phyloP scores from a whole-genome alignment of 2,888 invertebrate genomes.

The Rhingia rostrata region DNA sequence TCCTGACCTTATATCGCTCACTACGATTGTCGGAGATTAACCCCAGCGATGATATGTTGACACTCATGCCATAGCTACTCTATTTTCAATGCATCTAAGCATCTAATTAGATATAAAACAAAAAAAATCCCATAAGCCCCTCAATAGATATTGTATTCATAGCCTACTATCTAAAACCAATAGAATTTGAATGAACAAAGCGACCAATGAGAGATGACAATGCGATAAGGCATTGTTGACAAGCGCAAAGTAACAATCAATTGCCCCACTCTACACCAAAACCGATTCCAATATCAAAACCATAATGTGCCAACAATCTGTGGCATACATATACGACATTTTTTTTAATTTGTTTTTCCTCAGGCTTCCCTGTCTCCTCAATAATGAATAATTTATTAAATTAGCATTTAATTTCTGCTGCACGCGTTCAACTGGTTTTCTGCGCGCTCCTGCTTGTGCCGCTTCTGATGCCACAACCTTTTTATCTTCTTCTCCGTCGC shows the following conservation, averaged over 20 bases:
- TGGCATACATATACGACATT: conserved; percentile 37
- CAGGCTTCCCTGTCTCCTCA: conserved; percentile 55
- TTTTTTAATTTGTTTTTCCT: conserved; percentile 19
- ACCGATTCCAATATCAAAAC: conserved; percentile 57
- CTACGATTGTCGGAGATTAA: no score
- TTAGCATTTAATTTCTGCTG: conserved; percentile 74
- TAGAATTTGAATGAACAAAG: conserved; percentile 60
- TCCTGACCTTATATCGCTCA: no score
- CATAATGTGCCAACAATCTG: conserved; percentile 66
- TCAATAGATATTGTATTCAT: background rate
- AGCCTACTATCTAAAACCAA: conserved; percentile 28
- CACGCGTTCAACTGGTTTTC: conserved; percentile 73
- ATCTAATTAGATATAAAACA: conserved; percentile 48
- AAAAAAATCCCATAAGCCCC: conserved; percentile 31
- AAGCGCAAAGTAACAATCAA: conserved; percentile 53
- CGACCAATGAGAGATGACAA: conserved; percentile 57
- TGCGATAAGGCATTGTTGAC: conserved; percentile 51
- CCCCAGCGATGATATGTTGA: no score
- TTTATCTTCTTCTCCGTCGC: conserved; percentile 56
- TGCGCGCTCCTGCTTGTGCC: conserved; percentile 52
- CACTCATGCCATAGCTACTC: no score
- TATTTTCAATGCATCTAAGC: background rate
- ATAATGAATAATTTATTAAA: conserved; percentile 73
- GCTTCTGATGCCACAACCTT: conserved; percentile 47
- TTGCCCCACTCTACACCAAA: conserved; percentile 43